phyloP scores from a whole-genome alignment of 2,888 invertebrate species.

The Metacarcinus magister region DNA sequence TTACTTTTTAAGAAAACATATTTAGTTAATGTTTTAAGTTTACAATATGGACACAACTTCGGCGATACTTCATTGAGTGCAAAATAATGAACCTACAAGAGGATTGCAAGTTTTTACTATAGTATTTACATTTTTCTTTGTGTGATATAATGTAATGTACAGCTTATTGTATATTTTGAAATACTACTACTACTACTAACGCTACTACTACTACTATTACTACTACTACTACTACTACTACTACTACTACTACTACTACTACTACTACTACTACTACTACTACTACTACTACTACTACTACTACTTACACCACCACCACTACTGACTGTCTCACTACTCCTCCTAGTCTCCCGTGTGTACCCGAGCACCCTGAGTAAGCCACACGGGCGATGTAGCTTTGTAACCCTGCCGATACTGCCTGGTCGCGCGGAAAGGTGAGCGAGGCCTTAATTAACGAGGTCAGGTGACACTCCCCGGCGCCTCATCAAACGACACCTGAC shows the following conservation, averaged over 20 bases:
- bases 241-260: neutral
- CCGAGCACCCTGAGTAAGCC: neutral
- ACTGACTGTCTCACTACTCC: neutral
- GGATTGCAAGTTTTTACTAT: too few relatives aligned
- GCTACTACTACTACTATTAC: too few relatives aligned
- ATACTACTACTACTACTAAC: too few relatives aligned
- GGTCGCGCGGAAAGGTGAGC: slow-evolving; percentile 30
- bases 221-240: neutral
- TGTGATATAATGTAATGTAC: too few relatives aligned
- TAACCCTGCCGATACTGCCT: neutral
- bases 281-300: slow-evolving; percentile 21
- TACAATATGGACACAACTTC: too few relatives aligned
- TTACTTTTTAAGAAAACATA: too few relatives aligned
- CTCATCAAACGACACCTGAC: slow-evolving; percentile 48
- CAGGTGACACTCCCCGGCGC: slow-evolving; percentile 18
- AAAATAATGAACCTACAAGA: too few relatives aligned
- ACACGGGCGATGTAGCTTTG: slow-evolving; percentile 46
- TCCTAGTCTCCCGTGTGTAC: neutral
- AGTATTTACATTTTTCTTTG: too few relatives aligned
- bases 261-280: neutral
- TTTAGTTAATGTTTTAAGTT: too few relatives aligned
- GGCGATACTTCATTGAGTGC: too few relatives aligned
- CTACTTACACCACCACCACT: neutral
- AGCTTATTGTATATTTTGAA: too few relatives aligned
- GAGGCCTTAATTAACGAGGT: slow-evolving; percentile 29